Percentiles rank a stretch among this genome's conserved stretches.
Conservation (phyloP, 2,113 vertebrate genomes). For the Stictonetta naevosa region DNA sequence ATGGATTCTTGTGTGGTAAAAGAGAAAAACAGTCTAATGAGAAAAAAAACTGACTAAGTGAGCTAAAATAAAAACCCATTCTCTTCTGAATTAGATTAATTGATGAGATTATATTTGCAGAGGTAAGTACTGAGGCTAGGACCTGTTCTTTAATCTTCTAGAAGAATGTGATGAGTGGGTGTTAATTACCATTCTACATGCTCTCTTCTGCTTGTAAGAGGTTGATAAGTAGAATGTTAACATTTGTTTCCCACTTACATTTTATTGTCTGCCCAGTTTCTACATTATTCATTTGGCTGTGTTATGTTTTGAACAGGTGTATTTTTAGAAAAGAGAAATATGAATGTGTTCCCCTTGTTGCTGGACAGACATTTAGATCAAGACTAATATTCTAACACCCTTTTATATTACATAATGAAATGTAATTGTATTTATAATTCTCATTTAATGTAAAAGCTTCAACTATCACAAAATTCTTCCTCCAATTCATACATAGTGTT, state of each 20-base stretch:
- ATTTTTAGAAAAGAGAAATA: neutral
- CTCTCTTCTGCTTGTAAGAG: slow-evolving; percentile 33
- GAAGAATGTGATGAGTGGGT: slow-evolving; percentile 42
- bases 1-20: neutral
- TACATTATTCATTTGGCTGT: neutral
- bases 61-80: slow-evolving; percentile 19
- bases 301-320: neutral
- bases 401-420: neutral
- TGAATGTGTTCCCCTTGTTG: neutral
- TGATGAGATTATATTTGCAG: slow-evolving; percentile 47
- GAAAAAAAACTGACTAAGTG: neutral
- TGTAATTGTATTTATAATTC: neutral
- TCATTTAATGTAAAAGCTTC: neutral
- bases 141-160: slow-evolving; percentile 45
- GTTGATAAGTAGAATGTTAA: slow-evolving; percentile 52
- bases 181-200: slow-evolving; percentile 46
- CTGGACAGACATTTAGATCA: neutral
- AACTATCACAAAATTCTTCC: neutral
- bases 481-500: neutral
- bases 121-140: slow-evolving; percentile 31
- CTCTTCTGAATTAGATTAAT: slow-evolving; percentile 43
- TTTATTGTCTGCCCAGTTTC: slow-evolving; percentile 11
- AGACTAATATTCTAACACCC: neutral
- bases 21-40: slow-evolving; percentile 25
- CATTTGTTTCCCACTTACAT: slow-evolving; percentile 22